Evolutionary conservation across 1,140 invertebrate genomes (phyloP).

Genomic region (Drosophila tristis): DNA sequence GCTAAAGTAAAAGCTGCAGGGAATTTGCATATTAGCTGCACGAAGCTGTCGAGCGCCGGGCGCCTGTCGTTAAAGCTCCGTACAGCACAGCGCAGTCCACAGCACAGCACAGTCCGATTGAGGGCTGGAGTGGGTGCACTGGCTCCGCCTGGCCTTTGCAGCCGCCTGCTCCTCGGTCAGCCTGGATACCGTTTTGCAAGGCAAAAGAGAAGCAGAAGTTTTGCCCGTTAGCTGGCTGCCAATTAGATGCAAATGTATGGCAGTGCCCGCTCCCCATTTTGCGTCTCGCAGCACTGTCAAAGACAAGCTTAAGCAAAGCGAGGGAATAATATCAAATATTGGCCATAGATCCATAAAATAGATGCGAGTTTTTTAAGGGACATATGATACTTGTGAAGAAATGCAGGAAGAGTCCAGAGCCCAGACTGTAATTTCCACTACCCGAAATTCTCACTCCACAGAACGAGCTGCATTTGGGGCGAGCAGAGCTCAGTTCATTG

Average conservation of each 20-base stretch:
- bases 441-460: too few species aligned
- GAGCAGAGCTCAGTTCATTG: not conserved
- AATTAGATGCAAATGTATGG: constrained; percentile 79
- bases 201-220: constrained; percentile 32
- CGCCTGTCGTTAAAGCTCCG: constrained; percentile 58
- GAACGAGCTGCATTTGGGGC: too few species aligned
- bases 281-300: constrained; percentile 20
- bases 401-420: not conserved
- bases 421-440: not conserved
- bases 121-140: constrained; percentile 31
- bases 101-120: constrained; percentile 35
- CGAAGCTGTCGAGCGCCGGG: constrained; percentile 35
- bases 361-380: not conserved
- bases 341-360: constrained; percentile 26
- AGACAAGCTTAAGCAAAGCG: constrained; percentile 3
- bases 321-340: constrained; percentile 32
- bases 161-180: constrained; percentile 16
- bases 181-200: constrained; percentile 41
- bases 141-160: constrained; percentile 14
- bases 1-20: constrained; percentile 75
- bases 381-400: not conserved
- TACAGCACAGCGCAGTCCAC: constrained; percentile 22
- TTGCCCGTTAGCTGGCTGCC: constrained; percentile 62
- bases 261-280: constrained; percentile 26
- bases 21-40: constrained; percentile 80